These are phyloP conservation scores for Odontocolon sp. DNA, from an alignment of 2,888 invertebrate species.

Conservation along the genomic window DNA sequence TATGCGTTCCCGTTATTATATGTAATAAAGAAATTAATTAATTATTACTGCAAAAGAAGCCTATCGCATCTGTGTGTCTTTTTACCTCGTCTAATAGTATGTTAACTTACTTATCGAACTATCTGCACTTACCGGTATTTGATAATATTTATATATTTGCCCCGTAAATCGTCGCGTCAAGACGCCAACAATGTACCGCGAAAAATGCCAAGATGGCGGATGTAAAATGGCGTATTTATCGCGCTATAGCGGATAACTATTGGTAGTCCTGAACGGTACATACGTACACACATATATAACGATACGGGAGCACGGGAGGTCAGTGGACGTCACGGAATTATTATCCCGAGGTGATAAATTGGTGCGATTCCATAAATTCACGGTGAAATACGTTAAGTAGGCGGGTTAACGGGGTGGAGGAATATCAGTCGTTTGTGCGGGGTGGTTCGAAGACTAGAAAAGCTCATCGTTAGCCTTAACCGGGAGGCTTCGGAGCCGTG, in stretches of 20 bases:
- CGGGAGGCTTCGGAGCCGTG: conserved; percentile 58
- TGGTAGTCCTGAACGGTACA: conserved; percentile 22
- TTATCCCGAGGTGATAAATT: conserved; percentile 69
- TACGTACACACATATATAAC: conserved; percentile 2
- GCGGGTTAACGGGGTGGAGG: conserved; percentile 42
- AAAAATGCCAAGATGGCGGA: background rate
- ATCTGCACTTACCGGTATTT: background rate
- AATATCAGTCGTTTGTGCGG: conserved; percentile 58
- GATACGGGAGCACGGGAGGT: conserved; percentile 70
- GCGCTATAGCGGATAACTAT: conserved; percentile 4
- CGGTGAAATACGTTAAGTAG: conserved; percentile 60
- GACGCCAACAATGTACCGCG: background rate
- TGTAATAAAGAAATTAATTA: no score
- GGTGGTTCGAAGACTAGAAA: conserved; percentile 40
- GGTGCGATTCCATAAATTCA: conserved; percentile 57
- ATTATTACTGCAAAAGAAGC: no score
- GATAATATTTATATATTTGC: background rate
- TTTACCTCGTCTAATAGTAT: no score
- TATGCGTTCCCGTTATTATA: no score
- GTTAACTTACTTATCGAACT: background rate
- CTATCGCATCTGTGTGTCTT: no score
- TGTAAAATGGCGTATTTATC: conserved; percentile 16
- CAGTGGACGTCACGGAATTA: conserved; percentile 79
- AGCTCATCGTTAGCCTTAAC: conserved; percentile 54
- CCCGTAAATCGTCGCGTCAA: background rate